Base-by-base conservation (phyloP, 2,113 vertebrate genomes). In the Lipotes vexillifer region DNA sequence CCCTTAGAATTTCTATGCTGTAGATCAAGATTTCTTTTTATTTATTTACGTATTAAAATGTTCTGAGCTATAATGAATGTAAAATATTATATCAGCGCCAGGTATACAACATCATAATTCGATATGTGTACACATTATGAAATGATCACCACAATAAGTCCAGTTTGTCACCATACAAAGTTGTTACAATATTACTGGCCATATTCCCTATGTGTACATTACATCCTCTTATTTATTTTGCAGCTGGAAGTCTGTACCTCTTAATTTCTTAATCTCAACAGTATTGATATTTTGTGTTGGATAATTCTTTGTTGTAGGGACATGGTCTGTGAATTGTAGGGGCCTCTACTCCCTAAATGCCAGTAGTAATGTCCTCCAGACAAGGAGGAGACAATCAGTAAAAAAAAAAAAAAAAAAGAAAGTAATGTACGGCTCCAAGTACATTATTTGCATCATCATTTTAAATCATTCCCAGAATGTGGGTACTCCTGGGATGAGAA, bases 391-490 rank as follows among this genome's bases (percentile, higher is more conserved):
- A 88, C 59, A 61, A 87, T 90, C 63, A 94, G 20, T 29, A 23
- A 61, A 41, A 49, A 92, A 83, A 66, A 49, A 66, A 49, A 1
- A 15, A 75, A 8, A 20, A 41, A 57, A 29, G 80, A 71, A 75
- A 33, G 46, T 20, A 74, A 66, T 38, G 25, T 15, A 55, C 5
- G 63, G 23, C 33, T 88, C 52, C 85, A 92, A 82, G 57, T 77
- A 72, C 25, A 75, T 87, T 88, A 72, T 84, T 71, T 77, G 84
- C 59, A 59, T 93, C 55, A 86, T 74, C n/a, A 92, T 83, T 95
- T 95, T 44, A 96, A 96, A 97, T 94, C 74, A 84, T 91, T 96
- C n/a, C 75, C 82, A 94, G 86, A 93, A 84, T 93, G 36, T 49
- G 36, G 46, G 41, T 66, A 75, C 85, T 59, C 69, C 23, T 84